These are phyloP conservation scores for Nebria ingens DNA, from an alignment of 1,140 invertebrate genomes.

Conservation along the genomic window DNA sequence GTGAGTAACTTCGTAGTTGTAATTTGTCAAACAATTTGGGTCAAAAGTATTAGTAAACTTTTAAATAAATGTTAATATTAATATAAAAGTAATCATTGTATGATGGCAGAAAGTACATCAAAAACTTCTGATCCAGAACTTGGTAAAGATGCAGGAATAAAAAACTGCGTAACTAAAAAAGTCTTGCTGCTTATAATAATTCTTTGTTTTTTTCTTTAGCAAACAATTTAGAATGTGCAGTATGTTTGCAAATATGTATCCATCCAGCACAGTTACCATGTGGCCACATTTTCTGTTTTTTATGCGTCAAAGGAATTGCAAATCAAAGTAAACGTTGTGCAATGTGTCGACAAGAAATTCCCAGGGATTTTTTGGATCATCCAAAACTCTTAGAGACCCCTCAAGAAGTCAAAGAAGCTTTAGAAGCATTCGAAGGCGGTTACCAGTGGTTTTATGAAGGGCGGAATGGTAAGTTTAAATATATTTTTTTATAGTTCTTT, in stretches of 20 bases:
- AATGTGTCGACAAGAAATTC: constrained; percentile 75
- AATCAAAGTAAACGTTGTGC: constrained; percentile 76
- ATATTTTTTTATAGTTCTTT: too few species aligned
- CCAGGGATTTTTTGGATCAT: constrained; percentile 71
- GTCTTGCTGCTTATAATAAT: too few species aligned
- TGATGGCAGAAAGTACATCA: not conserved
- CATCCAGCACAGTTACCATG: constrained; percentile 85
- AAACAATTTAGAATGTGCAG: constrained; percentile 64
- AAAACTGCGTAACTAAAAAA: not conserved
- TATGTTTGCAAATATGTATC: constrained; percentile 81
- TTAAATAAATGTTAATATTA: too few species aligned
- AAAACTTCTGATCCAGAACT: not conserved
- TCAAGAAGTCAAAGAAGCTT: constrained; percentile 37
- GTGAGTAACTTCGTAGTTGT: too few species aligned
- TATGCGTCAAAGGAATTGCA: constrained; percentile 90
- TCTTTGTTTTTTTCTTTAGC: constrained; percentile 17
- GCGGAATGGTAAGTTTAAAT: constrained; percentile 67
- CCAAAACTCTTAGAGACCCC: constrained; percentile 59
- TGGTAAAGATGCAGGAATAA: not conserved
- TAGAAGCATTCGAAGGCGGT: constrained; percentile 49
- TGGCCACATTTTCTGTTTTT: constrained; percentile 91
- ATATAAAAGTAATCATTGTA: too few species aligned
- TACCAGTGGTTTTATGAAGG: constrained; percentile 96
- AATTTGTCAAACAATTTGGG: too few species aligned
- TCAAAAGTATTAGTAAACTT: too few species aligned